Percentiles rank a stretch among this genome's conserved stretches.
These are phyloP conservation scores for Parus major DNA, from an alignment of 2,113 vertebrate species.

Conservation along the genomic window DNA sequence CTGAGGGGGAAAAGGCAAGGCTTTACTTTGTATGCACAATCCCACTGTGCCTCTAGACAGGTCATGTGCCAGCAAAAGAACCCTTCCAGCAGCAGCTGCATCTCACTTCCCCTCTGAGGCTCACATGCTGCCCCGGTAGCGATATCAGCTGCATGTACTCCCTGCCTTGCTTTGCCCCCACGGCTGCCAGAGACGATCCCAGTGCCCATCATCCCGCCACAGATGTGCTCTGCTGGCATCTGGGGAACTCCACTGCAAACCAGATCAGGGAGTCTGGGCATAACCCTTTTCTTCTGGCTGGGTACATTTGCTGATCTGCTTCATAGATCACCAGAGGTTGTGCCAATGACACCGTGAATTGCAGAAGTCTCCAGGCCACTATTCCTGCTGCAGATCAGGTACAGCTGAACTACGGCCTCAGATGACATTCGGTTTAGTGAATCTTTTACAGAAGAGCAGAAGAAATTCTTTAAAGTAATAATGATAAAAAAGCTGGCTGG, in stretches of 20 bases:
- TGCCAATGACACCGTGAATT: not conserved
- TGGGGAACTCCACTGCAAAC: not conserved
- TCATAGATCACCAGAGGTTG: not conserved
- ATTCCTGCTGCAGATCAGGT: not conserved
- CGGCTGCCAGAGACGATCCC: not conserved
- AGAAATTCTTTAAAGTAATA: not conserved
- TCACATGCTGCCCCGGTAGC: accelerated
- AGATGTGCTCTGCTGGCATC: not conserved
- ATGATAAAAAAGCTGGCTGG: not conserved
- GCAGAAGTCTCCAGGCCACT: not conserved
- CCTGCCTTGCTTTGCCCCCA: not conserved
- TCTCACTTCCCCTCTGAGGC: not conserved
- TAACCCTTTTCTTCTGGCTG: not conserved
- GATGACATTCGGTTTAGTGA: not conserved
- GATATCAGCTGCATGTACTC: accelerated
- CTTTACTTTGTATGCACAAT: not conserved
- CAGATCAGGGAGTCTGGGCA: not conserved
- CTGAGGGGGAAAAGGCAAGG: not conserved
- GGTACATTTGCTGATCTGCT: not conserved
- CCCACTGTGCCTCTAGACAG: not conserved
- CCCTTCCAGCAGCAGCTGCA: not conserved
- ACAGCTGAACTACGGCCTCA: not conserved
- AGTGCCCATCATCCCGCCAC: accelerated
- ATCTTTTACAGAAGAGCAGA: not conserved
- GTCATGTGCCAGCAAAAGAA: not conserved